Base-by-base conservation (phyloP, 2,797 vertebrate species). In the Okamejei kenojei region DNA sequence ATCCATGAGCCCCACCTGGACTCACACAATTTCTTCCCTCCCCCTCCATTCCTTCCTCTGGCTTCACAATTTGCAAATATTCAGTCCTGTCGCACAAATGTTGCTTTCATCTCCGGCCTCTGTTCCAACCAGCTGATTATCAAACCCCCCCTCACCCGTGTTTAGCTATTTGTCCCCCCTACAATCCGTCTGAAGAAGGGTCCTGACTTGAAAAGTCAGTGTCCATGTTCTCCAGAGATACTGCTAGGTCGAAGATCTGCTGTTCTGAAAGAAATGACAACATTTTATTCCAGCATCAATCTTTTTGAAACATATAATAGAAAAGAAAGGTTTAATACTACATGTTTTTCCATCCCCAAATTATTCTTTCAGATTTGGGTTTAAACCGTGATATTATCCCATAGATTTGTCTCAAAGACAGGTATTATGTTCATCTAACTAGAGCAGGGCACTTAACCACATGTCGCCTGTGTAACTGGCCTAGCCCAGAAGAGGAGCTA, bases 401-500 rank as follows among this genome's bases (percentile, higher is more conserved):
- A 63, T 11, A 63, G 58, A 63, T n/a, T n/a, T 86, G 29, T n/a
- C 29, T 13, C n/a, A 26, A 61, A 58, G 29, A 17, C 82, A 15
- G 29, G 82, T 6, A 63, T 63, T 5, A 86, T 1, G 58, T n/a
- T 6, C 61, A n/a, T 63, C 26, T 82, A 26, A 82, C 45, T 23
- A 58, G 26, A 26, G 23, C 80, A 82, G 26, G 65, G 58, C 15
- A 8, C 29, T 32, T 1, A 17, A 1, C 7, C 61, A 65, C 61
- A 32, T 6, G n/a, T 65, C 94, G 95, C 95, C 94, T 94, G 93
- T 95, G 78, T 94, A 96, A 93, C 95, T 95, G 79, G 94, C 95
- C 94, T 94, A 95, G n/a, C 95, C 94, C 73, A 95, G 54, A 17
- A 95, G 93, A 45, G 95, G 95, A 32, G 93, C 84, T 88, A 90